phyloP scores from a whole-genome alignment of 2,888 invertebrate species.

The Erpobdella octoculata region DNA sequence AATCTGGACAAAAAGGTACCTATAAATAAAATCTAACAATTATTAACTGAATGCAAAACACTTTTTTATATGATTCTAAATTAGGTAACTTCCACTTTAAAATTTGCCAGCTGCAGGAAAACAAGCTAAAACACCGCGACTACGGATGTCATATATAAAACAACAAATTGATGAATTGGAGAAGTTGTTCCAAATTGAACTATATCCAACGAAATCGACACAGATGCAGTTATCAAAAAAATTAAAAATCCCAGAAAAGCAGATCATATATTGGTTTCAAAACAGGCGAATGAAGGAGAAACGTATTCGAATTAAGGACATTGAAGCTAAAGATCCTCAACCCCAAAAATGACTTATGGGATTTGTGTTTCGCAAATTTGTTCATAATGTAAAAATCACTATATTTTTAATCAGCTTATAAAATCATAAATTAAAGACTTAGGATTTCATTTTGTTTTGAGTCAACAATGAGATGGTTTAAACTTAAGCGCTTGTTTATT shows the following conservation, averaged over 20 bases:
- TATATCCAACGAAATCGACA: neutral
- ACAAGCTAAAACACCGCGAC: neutral
- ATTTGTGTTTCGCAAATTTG: too few species aligned
- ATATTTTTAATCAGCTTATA: too few species aligned
- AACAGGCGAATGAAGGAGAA: constrained; percentile 2
- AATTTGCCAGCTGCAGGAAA: neutral
- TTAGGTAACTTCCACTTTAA: neutral
- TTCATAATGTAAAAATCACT: too few species aligned
- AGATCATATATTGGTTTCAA: constrained; percentile 1
- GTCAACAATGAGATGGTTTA: too few species aligned
- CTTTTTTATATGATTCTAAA: too few species aligned
- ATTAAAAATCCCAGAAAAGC: neutral
- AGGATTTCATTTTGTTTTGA: too few species aligned
- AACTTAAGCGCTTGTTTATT: too few species aligned
- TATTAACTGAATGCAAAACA: too few species aligned
- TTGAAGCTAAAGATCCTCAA: neutral
- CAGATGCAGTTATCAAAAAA: neutral
- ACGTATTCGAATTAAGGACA: neutral
- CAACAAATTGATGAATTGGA: neutral
- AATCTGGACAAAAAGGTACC: too few species aligned
- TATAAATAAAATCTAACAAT: too few species aligned
- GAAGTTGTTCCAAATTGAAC: neutral
- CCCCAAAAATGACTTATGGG: too few species aligned
- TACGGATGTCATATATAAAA: neutral
- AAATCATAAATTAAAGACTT: too few species aligned